A percentile compares a stretch with the other conserved stretches of the same genome.
phyloP scores from a whole-genome alignment of 2,888 invertebrate species.

The Lithophane socia region DNA sequence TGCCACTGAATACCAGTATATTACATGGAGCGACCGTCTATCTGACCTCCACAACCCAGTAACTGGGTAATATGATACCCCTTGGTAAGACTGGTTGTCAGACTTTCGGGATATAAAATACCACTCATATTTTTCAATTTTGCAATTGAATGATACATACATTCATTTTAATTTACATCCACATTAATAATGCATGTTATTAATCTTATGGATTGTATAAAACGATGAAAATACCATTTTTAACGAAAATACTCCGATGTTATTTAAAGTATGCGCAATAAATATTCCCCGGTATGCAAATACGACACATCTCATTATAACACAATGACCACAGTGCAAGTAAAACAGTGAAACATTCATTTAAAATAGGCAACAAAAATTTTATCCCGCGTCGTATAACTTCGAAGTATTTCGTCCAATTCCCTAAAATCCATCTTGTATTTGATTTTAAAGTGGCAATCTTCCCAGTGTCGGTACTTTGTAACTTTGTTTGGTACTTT shows the following conservation, averaged over 20 bases:
- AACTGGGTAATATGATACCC: too few relatives aligned
- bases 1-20: too few relatives aligned
- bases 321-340: conserved; percentile 24
- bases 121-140: background rate
- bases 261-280: conserved; percentile 33
- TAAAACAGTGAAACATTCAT: conserved; percentile 5
- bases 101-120: too few relatives aligned
- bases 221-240: background rate
- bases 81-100: too few relatives aligned
- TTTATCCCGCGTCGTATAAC: background rate
- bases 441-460: conserved; percentile 5
- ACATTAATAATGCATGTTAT: conserved; percentile 12
- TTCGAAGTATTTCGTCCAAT: too few relatives aligned
- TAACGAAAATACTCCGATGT: conserved; percentile 21
- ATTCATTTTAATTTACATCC: background rate
- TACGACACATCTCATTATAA: conserved; percentile 54
- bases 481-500: conserved; percentile 5
- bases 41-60: too few relatives aligned
- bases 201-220: conserved; percentile 12
- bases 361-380: background rate
- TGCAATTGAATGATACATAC: too few relatives aligned
- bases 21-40: too few relatives aligned
- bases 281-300: conserved; percentile 53
- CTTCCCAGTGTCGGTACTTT: background rate
- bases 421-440: background rate